Conservation (phyloP, 2,797 vertebrate species). For the Poecilia velifera region DNA sequence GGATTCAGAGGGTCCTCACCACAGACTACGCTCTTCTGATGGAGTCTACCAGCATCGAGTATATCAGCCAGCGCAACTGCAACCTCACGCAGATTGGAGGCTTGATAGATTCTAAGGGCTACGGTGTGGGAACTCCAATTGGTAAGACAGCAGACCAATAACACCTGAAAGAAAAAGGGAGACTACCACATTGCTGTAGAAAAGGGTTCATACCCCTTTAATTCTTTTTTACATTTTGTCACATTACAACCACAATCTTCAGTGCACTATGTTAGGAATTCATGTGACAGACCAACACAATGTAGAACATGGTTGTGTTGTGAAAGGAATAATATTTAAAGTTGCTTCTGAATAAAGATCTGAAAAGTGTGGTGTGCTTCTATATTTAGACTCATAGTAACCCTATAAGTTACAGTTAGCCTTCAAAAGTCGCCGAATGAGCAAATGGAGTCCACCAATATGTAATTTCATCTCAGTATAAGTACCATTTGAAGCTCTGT, state of each 20-base stretch:
- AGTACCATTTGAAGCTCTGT: neutral
- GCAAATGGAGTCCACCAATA: neutral
- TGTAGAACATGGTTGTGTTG: neutral
- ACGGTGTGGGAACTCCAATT: conserved; percentile 96
- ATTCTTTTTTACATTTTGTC: neutral
- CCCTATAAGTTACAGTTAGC: neutral
- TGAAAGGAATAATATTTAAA: neutral
- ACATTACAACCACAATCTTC: neutral
- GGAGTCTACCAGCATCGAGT: conserved; percentile 99
- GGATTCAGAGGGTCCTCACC: conserved; percentile 94
- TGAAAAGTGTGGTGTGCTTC: neutral
- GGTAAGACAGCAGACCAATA: conserved; percentile 80
- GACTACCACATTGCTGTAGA: neutral
- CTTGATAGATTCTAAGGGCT: conserved; percentile 97
- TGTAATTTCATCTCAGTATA: neutral
- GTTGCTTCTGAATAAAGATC: neutral
- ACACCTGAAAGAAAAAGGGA: neutral
- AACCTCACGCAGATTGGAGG: conserved; percentile 99
- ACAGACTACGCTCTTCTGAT: conserved; percentile 96
- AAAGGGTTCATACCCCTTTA: neutral
- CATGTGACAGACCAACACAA: neutral
- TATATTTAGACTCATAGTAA: neutral
- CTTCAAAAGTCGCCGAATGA: neutral
- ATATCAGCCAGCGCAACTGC: conserved; percentile 97
- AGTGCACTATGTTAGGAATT: neutral